Conservation (phyloP, 2,797 vertebrate genomes). For the Petrocephalus sullivani region DNA sequence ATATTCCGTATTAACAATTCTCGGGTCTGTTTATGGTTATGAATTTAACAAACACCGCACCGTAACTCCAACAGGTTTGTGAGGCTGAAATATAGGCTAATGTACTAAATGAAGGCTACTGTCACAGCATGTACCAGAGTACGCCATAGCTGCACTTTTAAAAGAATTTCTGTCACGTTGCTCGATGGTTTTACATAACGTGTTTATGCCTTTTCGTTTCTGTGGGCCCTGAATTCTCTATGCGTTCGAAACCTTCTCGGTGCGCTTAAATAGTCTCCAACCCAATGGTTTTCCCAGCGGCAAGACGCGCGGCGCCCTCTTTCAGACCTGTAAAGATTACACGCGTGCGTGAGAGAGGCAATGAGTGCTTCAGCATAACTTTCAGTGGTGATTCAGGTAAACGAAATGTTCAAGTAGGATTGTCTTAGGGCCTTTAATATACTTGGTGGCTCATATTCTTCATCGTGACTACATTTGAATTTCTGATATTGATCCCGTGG, state of each 20-base stretch:
- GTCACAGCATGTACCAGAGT: not conserved
- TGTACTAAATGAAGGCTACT: not conserved
- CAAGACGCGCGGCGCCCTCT: not conserved
- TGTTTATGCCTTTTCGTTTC: not conserved
- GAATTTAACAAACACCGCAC: not conserved
- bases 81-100: not conserved
- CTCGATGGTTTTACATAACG: not conserved
- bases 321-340: slow-evolving; percentile 6
- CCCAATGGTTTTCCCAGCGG: not conserved
- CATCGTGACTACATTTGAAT: not conserved
- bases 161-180: not conserved
- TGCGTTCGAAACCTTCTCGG: not conserved
- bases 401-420: not conserved
- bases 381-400: not conserved
- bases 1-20: not conserved
- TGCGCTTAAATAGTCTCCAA: not conserved
- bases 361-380: not conserved
- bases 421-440: not conserved
- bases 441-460: slow-evolving; percentile 5
- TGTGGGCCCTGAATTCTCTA: not conserved
- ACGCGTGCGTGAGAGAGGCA: not conserved
- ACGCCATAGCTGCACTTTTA: not conserved
- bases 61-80: not conserved
- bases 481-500: slow-evolving; percentile 12
- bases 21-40: not conserved